A percentile compares a stretch with the other conserved stretches of the same genome.
phyloP scores from a whole-genome alignment of 1,140 invertebrate species.

The Arctopsyche grandis region DNA sequence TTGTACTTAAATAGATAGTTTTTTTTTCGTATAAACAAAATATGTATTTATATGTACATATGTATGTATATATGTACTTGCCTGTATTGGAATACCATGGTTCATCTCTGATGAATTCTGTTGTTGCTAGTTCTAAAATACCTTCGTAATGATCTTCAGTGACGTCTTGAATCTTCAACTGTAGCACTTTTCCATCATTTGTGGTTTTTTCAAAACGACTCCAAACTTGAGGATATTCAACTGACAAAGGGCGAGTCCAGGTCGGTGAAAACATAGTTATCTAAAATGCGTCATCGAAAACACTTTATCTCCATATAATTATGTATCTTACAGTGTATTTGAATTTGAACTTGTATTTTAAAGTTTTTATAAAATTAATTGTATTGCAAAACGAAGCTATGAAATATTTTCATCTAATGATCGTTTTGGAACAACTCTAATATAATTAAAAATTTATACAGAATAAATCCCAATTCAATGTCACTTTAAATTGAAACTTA shows the following conservation, averaged over 20 bases:
- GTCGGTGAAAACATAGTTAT: slow-evolving; percentile 45
- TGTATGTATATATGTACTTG: neutral
- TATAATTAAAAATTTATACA: too few species aligned
- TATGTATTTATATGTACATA: too few species aligned
- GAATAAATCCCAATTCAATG: too few species aligned
- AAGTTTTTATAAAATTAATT: too few species aligned
- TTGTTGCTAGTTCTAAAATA: slow-evolving; percentile 25
- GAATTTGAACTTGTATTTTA: neutral
- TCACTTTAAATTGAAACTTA: too few species aligned
- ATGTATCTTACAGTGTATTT: neutral
- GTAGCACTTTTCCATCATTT: slow-evolving; percentile 45
- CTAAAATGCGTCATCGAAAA: too few species aligned
- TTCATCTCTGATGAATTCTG: slow-evolving; percentile 39
- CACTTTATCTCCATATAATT: neutral
- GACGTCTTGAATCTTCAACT: slow-evolving; percentile 47
- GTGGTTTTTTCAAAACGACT: slow-evolving; percentile 43
- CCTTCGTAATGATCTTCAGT: slow-evolving; percentile 45
- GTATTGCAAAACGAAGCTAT: too few species aligned
- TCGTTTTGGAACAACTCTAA: too few species aligned
- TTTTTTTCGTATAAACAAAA: too few species aligned
- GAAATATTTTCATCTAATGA: too few species aligned
- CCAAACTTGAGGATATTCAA: slow-evolving; percentile 43
- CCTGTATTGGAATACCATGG: slow-evolving; percentile 14
- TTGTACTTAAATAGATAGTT: too few species aligned
- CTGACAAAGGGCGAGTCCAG: slow-evolving; percentile 41